Conservation (phyloP, 2,113 vertebrate species). For the Melierax canorus region DNA sequence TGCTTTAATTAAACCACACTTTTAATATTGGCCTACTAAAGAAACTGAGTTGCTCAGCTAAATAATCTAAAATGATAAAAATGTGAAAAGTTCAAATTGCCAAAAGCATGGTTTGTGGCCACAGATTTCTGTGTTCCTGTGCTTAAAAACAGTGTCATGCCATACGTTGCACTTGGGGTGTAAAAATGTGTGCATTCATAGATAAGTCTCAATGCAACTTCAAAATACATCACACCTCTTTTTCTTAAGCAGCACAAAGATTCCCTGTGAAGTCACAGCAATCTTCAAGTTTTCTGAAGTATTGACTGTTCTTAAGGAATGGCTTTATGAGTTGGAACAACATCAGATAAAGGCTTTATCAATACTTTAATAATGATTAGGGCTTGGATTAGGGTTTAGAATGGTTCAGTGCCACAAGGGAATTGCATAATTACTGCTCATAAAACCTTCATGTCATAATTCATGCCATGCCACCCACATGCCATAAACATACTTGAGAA, state of each 20-base stretch:
- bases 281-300: not conserved
- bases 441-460: not conserved
- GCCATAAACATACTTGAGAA: not conserved
- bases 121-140: not conserved
- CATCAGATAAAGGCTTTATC: not conserved
- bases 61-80: not conserved
- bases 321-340: not conserved
- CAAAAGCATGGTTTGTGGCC: not conserved
- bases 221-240: not conserved
- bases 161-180: not conserved
- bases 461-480: not conserved
- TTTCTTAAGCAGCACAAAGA: not conserved
- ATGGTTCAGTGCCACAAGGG: not conserved
- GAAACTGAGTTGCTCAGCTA: not conserved
- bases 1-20: not conserved
- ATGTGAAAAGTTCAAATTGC: not conserved
- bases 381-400: not conserved
- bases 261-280: not conserved
- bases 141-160: not conserved
- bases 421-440: not conserved
- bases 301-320: not conserved
- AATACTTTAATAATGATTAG: not conserved
- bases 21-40: not conserved
- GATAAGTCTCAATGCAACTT: not conserved
- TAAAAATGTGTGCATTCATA: not conserved